These are phyloP conservation scores for Pandion haliaetus DNA, from an alignment of 2,113 vertebrate species.

Conservation along the genomic window DNA sequence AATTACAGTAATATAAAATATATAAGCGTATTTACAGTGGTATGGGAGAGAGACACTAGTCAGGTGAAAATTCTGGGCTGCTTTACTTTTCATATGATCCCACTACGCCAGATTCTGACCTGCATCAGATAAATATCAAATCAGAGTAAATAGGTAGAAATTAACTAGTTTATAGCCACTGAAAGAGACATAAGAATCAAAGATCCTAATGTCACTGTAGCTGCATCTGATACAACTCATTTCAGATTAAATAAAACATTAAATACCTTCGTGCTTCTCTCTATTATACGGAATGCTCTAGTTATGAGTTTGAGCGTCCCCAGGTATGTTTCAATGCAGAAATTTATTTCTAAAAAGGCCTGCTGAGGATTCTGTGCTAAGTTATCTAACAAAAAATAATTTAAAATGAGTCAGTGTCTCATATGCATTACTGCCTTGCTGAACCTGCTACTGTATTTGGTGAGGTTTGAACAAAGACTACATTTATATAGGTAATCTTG, in stretches of 20 bases:
- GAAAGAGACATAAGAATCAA: background rate
- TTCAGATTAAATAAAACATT: conserved; percentile 1
- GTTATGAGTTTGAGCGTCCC: background rate
- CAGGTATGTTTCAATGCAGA: background rate
- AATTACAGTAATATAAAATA: background rate
- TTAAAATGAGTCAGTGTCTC: background rate
- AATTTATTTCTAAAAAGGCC: background rate
- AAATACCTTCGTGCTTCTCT: background rate
- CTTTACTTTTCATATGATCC: background rate
- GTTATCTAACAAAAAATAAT: background rate
- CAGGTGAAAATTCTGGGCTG: background rate
- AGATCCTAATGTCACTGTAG: background rate
- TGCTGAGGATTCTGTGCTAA: background rate
- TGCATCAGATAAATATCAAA: background rate
- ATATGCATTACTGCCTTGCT: background rate
- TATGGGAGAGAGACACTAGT: background rate
- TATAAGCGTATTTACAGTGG: background rate
- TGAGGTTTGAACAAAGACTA: background rate
- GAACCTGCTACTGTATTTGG: background rate
- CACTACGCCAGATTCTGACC: background rate
- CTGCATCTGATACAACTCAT: background rate
- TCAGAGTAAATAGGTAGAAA: background rate
- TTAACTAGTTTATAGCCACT: background rate
- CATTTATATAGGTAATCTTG: background rate
- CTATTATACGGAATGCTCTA: background rate